A percentile compares a stretch with the other conserved stretches of the same genome.
Conservation (phyloP, 2,113 vertebrate genomes). For the Xenotilapia leptura region DNA sequence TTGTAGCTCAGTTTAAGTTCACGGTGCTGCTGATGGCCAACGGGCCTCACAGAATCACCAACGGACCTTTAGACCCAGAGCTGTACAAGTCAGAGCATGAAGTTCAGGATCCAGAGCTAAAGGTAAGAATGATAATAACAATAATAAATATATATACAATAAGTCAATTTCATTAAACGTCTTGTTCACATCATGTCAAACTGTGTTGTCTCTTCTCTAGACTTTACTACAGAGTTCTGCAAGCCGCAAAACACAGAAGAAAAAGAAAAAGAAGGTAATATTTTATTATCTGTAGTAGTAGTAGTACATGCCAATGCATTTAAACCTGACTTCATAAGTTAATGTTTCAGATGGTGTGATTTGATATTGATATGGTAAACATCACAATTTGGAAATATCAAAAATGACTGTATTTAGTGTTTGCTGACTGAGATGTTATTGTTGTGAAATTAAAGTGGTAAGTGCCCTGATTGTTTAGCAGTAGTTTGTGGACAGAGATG, state of each 20-base stretch:
- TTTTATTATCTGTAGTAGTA: background rate
- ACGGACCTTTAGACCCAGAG: slow-evolving; percentile 82
- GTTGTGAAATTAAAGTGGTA: background rate
- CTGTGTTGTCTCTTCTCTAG: slow-evolving; percentile 48
- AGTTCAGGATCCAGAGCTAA: slow-evolving; percentile 90
- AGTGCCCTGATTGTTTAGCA: background rate
- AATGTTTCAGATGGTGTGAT: background rate
- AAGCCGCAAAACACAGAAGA: slow-evolving; percentile 96
- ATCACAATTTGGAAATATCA: background rate
- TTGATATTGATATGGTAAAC: background rate
- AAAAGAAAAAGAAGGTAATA: slow-evolving; percentile 96
- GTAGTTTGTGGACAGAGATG: background rate
- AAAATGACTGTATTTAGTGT: background rate
- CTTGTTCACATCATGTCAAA: background rate
- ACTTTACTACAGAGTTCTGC: slow-evolving; percentile 93
- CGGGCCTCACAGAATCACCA: slow-evolving; percentile 92
- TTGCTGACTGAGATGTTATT: background rate
- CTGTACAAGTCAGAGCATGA: slow-evolving; percentile 90
- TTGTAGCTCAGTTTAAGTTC: slow-evolving; percentile 96
- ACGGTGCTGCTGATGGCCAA: slow-evolving; percentile 96
- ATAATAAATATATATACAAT: background rate
- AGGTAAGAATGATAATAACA: slow-evolving; percentile 63
- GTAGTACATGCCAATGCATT: background rate
- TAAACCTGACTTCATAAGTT: background rate
- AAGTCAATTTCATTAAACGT: background rate